phyloP scores from a whole-genome alignment of 2,888 invertebrate species.

The Plagiodera versicolora region DNA sequence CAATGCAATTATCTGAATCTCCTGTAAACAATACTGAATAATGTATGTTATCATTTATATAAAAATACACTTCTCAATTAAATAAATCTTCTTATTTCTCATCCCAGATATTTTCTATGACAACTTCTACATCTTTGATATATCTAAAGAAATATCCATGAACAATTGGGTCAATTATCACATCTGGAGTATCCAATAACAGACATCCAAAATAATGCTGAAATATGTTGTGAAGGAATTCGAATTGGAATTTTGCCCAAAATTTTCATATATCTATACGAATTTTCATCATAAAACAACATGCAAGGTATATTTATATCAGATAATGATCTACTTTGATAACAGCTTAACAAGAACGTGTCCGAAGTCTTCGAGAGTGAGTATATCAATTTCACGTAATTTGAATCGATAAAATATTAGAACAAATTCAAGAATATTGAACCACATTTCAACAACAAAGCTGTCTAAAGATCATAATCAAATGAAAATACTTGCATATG shows the following conservation, averaged over 20 bases:
- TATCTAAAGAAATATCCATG: background rate
- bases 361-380: background rate
- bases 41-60: background rate
- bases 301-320: slow-evolving; percentile 22
- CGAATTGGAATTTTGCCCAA: slow-evolving; percentile 24
- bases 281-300: slow-evolving; percentile 18
- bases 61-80: background rate
- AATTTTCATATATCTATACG: slow-evolving; percentile 26
- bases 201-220: slow-evolving; percentile 12
- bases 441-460: no score
- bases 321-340: slow-evolving; percentile 10
- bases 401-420: no score
- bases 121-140: background rate
- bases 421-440: no score
- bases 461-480: no score
- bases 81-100: background rate
- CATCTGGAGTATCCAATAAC: background rate
- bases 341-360: background rate
- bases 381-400: background rate
- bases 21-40: background rate
- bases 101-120: background rate
- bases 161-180: background rate
- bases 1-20: background rate
- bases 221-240: slow-evolving; percentile 18
- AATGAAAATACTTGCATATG: no score